A percentile compares a stretch with the other conserved stretches of the same genome.
phyloP scores from a whole-genome alignment of 2,888 invertebrate genomes.

The Selenia dentaria region DNA sequence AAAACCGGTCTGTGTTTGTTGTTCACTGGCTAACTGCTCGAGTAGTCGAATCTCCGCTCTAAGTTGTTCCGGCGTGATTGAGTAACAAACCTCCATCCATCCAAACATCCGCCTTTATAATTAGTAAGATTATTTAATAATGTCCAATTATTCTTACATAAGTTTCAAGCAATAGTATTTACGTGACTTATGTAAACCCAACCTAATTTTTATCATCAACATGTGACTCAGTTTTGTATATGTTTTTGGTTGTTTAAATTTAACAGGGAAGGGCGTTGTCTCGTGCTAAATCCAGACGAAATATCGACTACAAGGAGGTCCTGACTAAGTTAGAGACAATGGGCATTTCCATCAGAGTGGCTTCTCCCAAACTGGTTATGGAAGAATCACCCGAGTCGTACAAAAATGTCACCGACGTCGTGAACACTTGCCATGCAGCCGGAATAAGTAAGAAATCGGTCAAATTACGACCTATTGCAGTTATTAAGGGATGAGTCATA shows the following conservation, averaged over 20 bases:
- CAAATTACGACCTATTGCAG: constrained; percentile 98
- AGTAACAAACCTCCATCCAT: no score
- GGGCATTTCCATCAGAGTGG: constrained; percentile 98
- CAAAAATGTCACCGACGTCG: constrained; percentile 99
- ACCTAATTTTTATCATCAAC: no score
- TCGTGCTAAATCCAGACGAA: constrained; percentile 97
- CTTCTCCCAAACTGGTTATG: constrained; percentile 99
- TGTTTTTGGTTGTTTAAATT: background rate
- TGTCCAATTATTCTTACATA: no score
- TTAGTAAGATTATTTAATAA: no score
- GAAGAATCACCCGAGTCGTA: constrained; percentile 99
- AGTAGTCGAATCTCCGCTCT: no score
- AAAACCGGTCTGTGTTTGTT: no score
- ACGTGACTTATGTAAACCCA: no score
- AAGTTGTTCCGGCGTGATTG: no score
- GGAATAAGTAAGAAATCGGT: constrained; percentile 99
- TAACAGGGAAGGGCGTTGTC: constrained; percentile 97
- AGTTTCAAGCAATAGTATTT: no score
- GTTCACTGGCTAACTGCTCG: no score
- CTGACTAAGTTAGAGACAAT: constrained; percentile 91
- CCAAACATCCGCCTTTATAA: no score
- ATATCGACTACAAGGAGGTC: constrained; percentile 97
- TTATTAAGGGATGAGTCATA: constrained; percentile 95
- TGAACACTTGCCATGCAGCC: constrained; percentile 98
- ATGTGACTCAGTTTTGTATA: no score